Evolutionary conservation across 2,888 invertebrate genomes (phyloP).

Genomic region (Drosophila robusta): DNA sequence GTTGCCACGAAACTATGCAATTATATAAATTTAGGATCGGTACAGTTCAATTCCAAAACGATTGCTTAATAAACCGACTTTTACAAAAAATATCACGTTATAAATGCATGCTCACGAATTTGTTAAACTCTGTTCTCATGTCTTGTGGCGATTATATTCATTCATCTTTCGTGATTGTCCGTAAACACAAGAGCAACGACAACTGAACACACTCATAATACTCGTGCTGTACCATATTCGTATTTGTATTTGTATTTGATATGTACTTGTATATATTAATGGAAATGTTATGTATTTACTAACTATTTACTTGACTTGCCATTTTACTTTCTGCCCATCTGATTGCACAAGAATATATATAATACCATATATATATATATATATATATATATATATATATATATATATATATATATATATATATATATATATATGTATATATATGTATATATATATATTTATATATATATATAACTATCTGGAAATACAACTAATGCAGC

Average conservation of each 20-base stretch:
- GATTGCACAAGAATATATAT: slow-evolving; percentile 71
- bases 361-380: slow-evolving; percentile 21
- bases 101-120: slow-evolving; percentile 40
- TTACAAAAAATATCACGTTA: slow-evolving; percentile 1
- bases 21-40: slow-evolving; percentile 10
- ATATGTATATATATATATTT: slow-evolving; percentile 31
- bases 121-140: not conserved
- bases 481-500: slow-evolving; percentile 55
- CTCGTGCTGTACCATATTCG: slow-evolving; percentile 10
- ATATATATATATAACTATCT: slow-evolving; percentile 32
- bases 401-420: slow-evolving; percentile 34
- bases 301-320: slow-evolving; percentile 65
- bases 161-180: slow-evolving; percentile 35
- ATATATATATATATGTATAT: slow-evolving; percentile 32
- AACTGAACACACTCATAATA: slow-evolving; percentile 17
- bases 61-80: slow-evolving; percentile 14
- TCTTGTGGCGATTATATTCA: not conserved
- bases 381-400: slow-evolving; percentile 33
- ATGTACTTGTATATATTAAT: slow-evolving; percentile 30
- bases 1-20: slow-evolving; percentile 6
- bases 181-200: slow-evolving; percentile 7
- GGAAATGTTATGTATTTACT: slow-evolving; percentile 37
- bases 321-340: slow-evolving; percentile 84
- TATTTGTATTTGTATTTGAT: slow-evolving; percentile 25
- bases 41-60: slow-evolving; percentile 21